Percentiles rank a stretch among this genome's conserved stretches.
Evolutionary conservation across 2,797 vertebrate species (phyloP).

Genomic region (Acanthurus tractus): DNA sequence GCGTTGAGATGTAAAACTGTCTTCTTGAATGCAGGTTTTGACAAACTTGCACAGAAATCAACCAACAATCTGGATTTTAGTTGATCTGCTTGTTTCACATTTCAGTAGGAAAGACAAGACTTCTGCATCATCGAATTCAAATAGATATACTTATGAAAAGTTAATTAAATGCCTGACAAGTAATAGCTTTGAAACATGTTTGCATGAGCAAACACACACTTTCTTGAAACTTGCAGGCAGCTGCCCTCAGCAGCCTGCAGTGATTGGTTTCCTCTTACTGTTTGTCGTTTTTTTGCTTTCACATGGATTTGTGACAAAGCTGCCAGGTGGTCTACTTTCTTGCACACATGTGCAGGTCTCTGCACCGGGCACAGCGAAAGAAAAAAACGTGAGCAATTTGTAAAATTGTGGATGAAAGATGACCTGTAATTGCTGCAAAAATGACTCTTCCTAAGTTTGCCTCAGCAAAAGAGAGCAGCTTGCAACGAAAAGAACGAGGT

Average conservation of each 20-base stretch:
- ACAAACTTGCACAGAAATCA: constrained; percentile 18
- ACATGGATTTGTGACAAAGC: constrained; percentile 41
- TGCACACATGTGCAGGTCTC: constrained; percentile 41
- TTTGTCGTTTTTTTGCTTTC: constrained; percentile 44
- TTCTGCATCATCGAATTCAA: not conserved
- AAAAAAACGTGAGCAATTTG: constrained; percentile 36
- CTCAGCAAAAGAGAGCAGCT: constrained; percentile 15
- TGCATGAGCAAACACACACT: constrained; percentile 8
- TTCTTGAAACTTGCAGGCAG: not conserved
- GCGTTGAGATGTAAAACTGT: not conserved
- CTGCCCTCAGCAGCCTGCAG: constrained; percentile 32
- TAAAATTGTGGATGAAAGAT: constrained; percentile 10
- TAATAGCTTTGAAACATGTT: not conserved
- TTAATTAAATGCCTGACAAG: not conserved
- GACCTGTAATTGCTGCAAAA: constrained; percentile 24
- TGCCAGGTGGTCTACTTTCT: constrained; percentile 9
- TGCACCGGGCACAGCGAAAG: constrained; percentile 25
- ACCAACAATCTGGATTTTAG: not conserved
- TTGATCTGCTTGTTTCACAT: constrained; percentile 2
- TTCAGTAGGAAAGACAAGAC: not conserved
- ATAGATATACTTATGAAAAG: not conserved
- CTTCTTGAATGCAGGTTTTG: not conserved
- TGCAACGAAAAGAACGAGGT: constrained; percentile 15
- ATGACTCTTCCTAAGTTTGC: constrained; percentile 12
- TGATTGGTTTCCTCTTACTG: constrained; percentile 1